Evolutionary conservation across 2,888 invertebrate genomes (phyloP).

Genomic region (Polydrusus pterygomalis): DNA sequence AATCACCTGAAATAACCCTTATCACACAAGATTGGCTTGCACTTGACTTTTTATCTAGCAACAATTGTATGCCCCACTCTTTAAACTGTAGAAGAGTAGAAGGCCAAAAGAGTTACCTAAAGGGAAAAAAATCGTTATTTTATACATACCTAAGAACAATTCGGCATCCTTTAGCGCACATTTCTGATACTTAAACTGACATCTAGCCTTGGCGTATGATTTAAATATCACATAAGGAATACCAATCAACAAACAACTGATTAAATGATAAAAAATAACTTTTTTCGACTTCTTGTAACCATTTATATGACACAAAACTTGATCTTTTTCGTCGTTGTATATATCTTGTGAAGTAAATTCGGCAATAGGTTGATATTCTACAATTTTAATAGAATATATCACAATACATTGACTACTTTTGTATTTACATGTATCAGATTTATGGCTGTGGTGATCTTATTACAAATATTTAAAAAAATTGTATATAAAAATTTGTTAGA

Average conservation of each 20-base stretch:
- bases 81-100: too few relatives aligned
- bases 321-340: conserved; percentile 71
- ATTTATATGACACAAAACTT: conserved; percentile 72
- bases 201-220: conserved; percentile 76
- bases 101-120: too few relatives aligned
- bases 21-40: too few relatives aligned
- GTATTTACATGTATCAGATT: too few relatives aligned
- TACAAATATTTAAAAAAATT: too few relatives aligned
- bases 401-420: too few relatives aligned
- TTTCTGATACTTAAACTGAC: conserved; percentile 73
- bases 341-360: conserved; percentile 75
- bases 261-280: conserved; percentile 73
- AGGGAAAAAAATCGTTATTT: neutral
- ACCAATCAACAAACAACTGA: conserved; percentile 74
- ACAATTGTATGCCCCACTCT: too few relatives aligned
- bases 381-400: conserved; percentile 37
- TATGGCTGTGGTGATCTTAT: too few relatives aligned
- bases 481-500: too few relatives aligned
- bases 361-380: conserved; percentile 76
- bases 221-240: conserved; percentile 76
- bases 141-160: conserved; percentile 74
- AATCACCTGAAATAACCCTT: too few relatives aligned
- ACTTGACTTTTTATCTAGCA: too few relatives aligned
- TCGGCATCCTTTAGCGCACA: conserved; percentile 76
- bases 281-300: conserved; percentile 74